Percentiles rank a stretch among this genome's conserved stretches.
These are phyloP conservation scores for Neolamprologus toae DNA, from an alignment of 2,113 vertebrate genomes.

Conservation along the genomic window DNA sequence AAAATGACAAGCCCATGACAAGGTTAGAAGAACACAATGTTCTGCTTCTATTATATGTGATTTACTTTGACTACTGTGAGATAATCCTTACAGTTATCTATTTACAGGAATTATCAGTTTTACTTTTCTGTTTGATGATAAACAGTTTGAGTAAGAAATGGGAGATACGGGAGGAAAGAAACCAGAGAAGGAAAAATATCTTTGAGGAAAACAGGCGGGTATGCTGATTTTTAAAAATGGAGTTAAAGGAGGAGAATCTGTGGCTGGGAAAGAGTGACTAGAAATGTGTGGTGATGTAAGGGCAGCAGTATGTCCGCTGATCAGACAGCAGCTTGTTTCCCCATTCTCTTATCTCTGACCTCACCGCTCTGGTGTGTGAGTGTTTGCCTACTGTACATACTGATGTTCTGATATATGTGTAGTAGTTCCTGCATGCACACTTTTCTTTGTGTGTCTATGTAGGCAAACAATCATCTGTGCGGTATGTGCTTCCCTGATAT, in stretches of 20 bases:
- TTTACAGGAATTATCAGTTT: background rate
- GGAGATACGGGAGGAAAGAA: background rate
- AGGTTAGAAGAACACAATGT: background rate
- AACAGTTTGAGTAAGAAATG: background rate
- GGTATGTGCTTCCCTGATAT: background rate
- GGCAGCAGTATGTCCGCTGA: slow-evolving; percentile 10
- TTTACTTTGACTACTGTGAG: background rate
- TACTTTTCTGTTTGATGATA: background rate
- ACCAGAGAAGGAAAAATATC: background rate
- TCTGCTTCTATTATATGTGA: background rate
- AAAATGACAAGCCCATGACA: background rate
- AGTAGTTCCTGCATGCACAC: background rate
- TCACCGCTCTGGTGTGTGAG: background rate
- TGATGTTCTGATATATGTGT: background rate
- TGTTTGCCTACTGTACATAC: background rate
- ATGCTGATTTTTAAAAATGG: background rate
- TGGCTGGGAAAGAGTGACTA: background rate
- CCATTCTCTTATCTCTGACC: slow-evolving; percentile 31
- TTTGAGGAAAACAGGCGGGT: background rate
- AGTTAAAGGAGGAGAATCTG: background rate
- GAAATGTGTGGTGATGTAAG: slow-evolving; percentile 22
- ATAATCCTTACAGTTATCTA: background rate
- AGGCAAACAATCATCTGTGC: background rate
- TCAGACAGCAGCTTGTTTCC: slow-evolving; percentile 40
- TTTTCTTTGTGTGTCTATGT: background rate